phyloP scores from a whole-genome alignment of 1,140 invertebrate species.

The Lepidurus arcticus region DNA sequence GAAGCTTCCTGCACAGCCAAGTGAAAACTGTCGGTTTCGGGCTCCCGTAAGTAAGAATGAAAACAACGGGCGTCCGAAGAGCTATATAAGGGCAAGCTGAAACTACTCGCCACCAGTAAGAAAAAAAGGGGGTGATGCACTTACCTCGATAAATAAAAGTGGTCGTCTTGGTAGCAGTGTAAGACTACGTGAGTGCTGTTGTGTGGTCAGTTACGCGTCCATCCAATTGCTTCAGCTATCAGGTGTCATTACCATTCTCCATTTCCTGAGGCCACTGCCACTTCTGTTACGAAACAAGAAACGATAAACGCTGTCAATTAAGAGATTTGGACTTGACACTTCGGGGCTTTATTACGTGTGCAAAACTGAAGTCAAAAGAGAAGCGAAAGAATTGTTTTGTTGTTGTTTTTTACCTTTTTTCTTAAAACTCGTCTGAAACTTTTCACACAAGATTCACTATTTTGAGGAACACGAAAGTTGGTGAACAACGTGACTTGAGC shows the following conservation, averaged over 20 bases:
- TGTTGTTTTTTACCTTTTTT: neutral
- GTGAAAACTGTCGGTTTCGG: neutral
- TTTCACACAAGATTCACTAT: neutral
- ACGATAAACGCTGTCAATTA: neutral
- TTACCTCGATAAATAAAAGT: conserved; percentile 16
- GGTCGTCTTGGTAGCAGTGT: neutral
- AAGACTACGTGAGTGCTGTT: neutral
- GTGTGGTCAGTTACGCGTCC: conserved; percentile 17
- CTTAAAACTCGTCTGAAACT: neutral
- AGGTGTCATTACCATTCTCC: neutral
- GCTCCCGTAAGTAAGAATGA: neutral
- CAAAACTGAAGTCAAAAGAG: neutral
- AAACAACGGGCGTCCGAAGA: neutral
- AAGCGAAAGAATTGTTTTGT: neutral
- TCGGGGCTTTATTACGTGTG: neutral
- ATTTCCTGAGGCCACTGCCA: neutral
- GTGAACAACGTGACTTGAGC: too few species aligned
- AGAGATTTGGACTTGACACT: neutral
- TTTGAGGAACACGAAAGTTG: too few species aligned
- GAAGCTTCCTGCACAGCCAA: neutral
- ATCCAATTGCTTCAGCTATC: neutral
- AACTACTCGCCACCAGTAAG: neutral
- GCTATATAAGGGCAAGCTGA: neutral
- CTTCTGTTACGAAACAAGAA: neutral
- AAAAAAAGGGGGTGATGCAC: neutral